Conservation (phyloP, 2,113 vertebrate genomes). For the Epinephelus cyanopodus region DNA sequence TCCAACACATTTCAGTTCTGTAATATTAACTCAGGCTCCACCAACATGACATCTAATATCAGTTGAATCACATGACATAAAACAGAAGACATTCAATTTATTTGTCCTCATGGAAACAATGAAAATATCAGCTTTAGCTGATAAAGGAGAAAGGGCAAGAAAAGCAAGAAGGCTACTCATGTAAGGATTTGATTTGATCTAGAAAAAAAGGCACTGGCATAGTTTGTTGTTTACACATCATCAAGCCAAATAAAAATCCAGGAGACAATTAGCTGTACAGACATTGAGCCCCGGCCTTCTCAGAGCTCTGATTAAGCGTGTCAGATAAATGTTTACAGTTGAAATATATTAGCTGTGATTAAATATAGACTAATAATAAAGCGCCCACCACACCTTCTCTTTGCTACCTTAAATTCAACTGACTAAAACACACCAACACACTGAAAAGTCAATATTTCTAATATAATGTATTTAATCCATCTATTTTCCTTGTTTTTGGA, state of each 20-base stretch:
- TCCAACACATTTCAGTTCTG: background rate
- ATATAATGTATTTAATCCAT: too few relatives aligned
- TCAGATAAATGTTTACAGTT: background rate
- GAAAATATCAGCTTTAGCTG: background rate
- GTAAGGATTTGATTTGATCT: background rate
- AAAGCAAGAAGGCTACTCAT: background rate
- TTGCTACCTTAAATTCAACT: background rate
- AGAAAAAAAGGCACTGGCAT: background rate
- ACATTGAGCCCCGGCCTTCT: background rate
- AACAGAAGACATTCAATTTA: background rate
- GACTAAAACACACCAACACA: background rate
- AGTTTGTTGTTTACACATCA: background rate
- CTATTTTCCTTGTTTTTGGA: too few relatives aligned
- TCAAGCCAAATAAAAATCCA: background rate
- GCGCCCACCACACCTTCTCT: background rate
- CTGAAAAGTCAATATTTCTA: too few relatives aligned
- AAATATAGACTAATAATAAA: background rate
- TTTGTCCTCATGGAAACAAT: background rate
- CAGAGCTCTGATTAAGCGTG: background rate
- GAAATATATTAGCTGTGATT: background rate
- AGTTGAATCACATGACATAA: background rate
- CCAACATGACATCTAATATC: background rate
- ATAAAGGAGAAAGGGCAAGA: too few relatives aligned
- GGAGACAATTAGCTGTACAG: too few relatives aligned
- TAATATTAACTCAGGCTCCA: conserved; percentile 11